Base-by-base conservation (phyloP, 1,140 invertebrate genomes). In the Drosophila lini region DNA sequence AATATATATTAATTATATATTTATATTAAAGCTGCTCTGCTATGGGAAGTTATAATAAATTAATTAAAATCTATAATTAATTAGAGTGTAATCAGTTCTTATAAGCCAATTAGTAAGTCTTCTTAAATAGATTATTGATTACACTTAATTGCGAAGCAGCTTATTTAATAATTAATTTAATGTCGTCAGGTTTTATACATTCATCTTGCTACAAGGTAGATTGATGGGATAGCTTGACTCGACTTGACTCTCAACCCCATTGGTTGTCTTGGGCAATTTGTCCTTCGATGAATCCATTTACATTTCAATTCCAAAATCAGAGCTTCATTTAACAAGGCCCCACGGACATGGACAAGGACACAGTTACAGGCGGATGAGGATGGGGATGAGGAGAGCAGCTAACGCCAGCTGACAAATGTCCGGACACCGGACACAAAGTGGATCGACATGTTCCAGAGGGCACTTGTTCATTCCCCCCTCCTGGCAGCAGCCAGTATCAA, bases 401-500 rank as follows among this genome's bases (percentile, higher is more conserved):
- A 36, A 50, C n/a, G 41, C 65, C 44, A 71, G n/a, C 53, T 73
- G 69, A 73, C 52, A 71, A 71, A 73, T 71, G 67, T 71, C 36
- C 44, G 44, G 42, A 36, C 42, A 36, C 22, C 44, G 44, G 42
- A 36, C 50, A 48, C 25, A 71, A 48, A 71, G 65, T 70, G 67
- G 42, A 28, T 19, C 31, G 34, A 70, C 65, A 70, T 58, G 53
- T 61, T 42, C 28, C 36, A 42, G 61, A 42, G 47, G 36, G 65
- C 65, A 55, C 32, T 45, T 19, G 36, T 19, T 69, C 22, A 19
- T 25, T 38, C 15, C 22, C 5, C 65, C 62, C 47, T 34, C 19
- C 22, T 34, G 15, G 32, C 41, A 36, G 48, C 41, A 55, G 47
- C 74, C 70, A 68, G 70, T 60, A 84, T 84, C 74, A 82, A 74